Evolutionary conservation across 2,888 invertebrate species (phyloP), one percentile per base, ranked within the genome.

Genomic region (Drymonia ruficornis): DNA sequence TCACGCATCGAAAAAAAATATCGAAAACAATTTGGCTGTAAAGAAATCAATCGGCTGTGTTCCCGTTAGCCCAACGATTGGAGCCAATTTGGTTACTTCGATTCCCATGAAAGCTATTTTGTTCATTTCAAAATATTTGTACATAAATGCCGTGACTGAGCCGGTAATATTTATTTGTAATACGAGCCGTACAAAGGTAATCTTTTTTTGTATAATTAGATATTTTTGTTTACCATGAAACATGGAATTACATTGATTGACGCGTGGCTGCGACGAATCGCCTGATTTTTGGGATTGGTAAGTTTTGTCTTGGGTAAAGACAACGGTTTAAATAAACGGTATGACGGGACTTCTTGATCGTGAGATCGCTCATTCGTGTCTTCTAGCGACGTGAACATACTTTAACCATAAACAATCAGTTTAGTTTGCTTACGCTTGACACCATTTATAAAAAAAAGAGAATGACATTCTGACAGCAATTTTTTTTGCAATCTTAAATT

Each of bases 101-200:
- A 71, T 89, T 89, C 89, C 89, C 89, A 89, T 87, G 84, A 78
- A 83, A 74, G 69, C 38, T 64, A 72, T 70, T 74, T 70, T 76
- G 67, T 69, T 70, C 67, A 72, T 72, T 71, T 65, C 70, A 79
- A 78, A 82, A 83, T 81, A 78, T 81, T 80, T 71, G 46, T 47
- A 71, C 61, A 57, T 80, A 83, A 88, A 72, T 76, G 70, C 78
- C 85, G 84, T 79, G 80, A 78, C 87, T 72, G 83, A 89, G 78
- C 67, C 50, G 61, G 53, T 83, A 85, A 87, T 85, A 69, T 77
- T 65, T 83, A 70, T 84, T 84, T 83, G 84, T 83, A 80, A 74
- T 81, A 72, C 74, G 74, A 44, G 66, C 74, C 72, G 71, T 70
- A 65, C 69, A 70, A 58, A 52, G 60, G 51, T 54, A 61, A 52